Evolutionary conservation across 1,140 invertebrate species (phyloP), one percentile per base, ranked within the genome.

Genomic region (Drosophila leontia): DNA sequence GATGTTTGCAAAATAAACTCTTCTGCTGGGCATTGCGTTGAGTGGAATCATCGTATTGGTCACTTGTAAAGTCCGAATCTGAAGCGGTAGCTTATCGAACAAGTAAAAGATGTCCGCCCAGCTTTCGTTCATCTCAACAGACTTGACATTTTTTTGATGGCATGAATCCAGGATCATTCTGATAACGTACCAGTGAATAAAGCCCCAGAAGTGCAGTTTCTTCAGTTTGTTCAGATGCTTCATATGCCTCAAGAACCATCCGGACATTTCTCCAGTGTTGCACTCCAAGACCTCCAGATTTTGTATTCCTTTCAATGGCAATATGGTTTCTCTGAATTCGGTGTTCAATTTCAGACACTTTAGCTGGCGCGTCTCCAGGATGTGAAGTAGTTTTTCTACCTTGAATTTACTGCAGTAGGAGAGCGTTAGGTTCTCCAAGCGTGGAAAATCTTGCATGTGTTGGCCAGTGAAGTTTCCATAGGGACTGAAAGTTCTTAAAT

Each of bases 401-500:
- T 42, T 29, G 37, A 80, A 69, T 1, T 37, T 4, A 0, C 26
- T 23, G 41, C 84, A 88, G 19, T 72, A 65, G 19, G 80, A 64
- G 3, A 84, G 9, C 1, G 65, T 88, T 3, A 88, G 59, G 11
- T 55, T 44, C 29, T 88, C 72, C 29, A 88, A 53, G 2, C 47
- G 12, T 0, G 32, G 19, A 23, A 81, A 72, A 17, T 61, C 45
- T 0, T 19, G 9, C 35, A 88, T 65, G 53, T 70, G n/a, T 13
- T 37, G 32, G 11, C 84, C 84, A 0, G 64, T 78, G 13, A 90
- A 84, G n/a, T 37, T 42, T 3, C 84, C 84, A 12, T 75, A 44
- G 1, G 84, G 84, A 65, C 84, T 88, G 0, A 88, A 84, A 1
- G 74, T 75, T 41, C 12, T 75, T 7, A 88, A 9, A 47, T 81